phyloP scores from a whole-genome alignment of 2,797 vertebrate species.

The Rhinella marina region DNA sequence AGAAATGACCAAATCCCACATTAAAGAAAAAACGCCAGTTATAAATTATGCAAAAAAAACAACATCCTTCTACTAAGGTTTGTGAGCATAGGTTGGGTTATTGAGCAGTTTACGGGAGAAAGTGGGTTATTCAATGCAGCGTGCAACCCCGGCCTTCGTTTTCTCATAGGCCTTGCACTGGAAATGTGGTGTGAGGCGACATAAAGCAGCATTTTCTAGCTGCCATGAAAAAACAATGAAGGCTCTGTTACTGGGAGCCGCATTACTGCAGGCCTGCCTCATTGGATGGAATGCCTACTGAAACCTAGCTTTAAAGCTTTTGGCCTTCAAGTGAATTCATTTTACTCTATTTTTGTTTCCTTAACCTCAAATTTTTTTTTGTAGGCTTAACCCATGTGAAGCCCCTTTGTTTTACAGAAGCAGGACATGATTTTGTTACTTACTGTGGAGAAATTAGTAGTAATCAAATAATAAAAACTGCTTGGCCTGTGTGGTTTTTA shows the following conservation, averaged over 20 bases:
- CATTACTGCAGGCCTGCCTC: slow-evolving; percentile 74
- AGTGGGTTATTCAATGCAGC: slow-evolving; percentile 73
- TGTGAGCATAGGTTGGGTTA: slow-evolving; percentile 69
- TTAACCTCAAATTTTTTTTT: slow-evolving; percentile 73
- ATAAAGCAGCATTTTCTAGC: slow-evolving; percentile 85
- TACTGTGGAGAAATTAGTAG: slow-evolving; percentile 78
- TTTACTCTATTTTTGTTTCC: slow-evolving; percentile 78
- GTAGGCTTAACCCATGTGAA: slow-evolving; percentile 78
- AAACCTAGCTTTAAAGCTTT: slow-evolving; percentile 82
- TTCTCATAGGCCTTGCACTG: slow-evolving; percentile 68
- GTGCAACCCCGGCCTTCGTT: slow-evolving; percentile 68
- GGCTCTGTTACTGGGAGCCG: slow-evolving; percentile 83
- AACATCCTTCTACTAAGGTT: slow-evolving; percentile 72
- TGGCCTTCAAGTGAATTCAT: slow-evolving; percentile 79
- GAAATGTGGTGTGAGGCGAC: slow-evolving; percentile 83
- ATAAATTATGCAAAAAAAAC: slow-evolving; percentile 77
- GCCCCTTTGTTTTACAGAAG: slow-evolving; percentile 77
- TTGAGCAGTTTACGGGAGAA: slow-evolving; percentile 77
- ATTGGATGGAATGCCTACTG: slow-evolving; percentile 80
- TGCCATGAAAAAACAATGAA: slow-evolving; percentile 87
- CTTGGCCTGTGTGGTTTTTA: slow-evolving; percentile 24
- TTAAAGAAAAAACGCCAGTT: slow-evolving; percentile 78
- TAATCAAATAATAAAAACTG: slow-evolving; percentile 75
- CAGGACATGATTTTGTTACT: slow-evolving; percentile 71
- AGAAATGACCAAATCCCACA: slow-evolving; percentile 74